A percentile compares a stretch with the other conserved stretches of the same genome.
Conservation (phyloP, 2,888 invertebrate species). For the Gymnoscelis rufifasciata region DNA sequence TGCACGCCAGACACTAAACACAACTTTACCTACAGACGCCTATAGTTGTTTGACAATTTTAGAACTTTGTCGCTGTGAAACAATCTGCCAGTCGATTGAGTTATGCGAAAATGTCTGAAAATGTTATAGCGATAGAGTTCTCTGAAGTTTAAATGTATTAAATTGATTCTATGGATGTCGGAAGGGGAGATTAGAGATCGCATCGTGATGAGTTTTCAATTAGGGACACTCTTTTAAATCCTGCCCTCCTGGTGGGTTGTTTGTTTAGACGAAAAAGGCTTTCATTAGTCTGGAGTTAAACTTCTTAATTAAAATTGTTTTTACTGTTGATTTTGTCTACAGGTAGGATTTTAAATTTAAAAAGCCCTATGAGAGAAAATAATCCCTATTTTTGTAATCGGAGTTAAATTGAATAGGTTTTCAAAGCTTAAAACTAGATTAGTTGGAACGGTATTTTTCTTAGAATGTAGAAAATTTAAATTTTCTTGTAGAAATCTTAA, state of each 20-base stretch:
- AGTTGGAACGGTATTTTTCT: no score
- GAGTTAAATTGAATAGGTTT: background rate
- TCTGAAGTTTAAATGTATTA: slow-evolving; percentile 13
- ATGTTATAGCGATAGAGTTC: slow-evolving; percentile 15
- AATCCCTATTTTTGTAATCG: background rate
- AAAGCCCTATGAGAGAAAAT: background rate
- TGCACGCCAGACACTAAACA: slow-evolving; percentile 48
- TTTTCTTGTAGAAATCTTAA: no score
- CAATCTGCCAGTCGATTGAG: slow-evolving; percentile 12
- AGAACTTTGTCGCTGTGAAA: slow-evolving; percentile 19
- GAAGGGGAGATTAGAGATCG: slow-evolving; percentile 31
- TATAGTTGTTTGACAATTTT: slow-evolving; percentile 18
- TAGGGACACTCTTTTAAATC: slow-evolving; percentile 25
- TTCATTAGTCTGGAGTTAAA: slow-evolving; percentile 16
- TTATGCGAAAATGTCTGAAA: slow-evolving; percentile 13
- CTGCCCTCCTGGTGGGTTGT: slow-evolving; percentile 21
- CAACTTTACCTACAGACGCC: slow-evolving; percentile 21
- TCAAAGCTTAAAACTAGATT: background rate
- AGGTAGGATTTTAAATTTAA: background rate
- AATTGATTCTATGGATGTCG: slow-evolving; percentile 21
- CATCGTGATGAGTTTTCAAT: slow-evolving; percentile 33
- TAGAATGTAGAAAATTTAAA: no score
- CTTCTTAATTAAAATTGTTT: slow-evolving; percentile 7
- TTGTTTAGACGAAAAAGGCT: slow-evolving; percentile 22
- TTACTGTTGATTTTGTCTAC: background rate